Evolutionary conservation across 1,140 invertebrate species (phyloP).

Genomic region (Pararge aegeria): DNA sequence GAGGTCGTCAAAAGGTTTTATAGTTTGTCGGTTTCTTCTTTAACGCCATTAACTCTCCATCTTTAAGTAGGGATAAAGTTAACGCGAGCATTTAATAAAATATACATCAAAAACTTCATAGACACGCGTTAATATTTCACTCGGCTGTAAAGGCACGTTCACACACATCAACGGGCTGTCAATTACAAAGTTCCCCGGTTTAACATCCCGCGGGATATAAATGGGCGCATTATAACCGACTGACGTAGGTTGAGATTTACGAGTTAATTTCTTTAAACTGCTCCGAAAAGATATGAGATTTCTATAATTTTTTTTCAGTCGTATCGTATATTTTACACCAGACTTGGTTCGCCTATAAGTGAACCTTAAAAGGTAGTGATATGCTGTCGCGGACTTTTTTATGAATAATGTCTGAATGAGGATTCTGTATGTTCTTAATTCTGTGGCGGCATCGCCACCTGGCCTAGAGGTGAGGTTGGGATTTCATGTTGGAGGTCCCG

Average conservation of each 20-base stretch:
- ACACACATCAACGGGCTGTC: slow-evolving; percentile 39
- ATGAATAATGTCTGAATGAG: too few relatives aligned
- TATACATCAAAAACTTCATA: not conserved
- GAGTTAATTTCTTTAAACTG: not conserved
- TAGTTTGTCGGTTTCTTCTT: too few relatives aligned
- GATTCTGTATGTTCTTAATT: too few relatives aligned
- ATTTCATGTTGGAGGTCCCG: too few relatives aligned
- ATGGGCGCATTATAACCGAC: slow-evolving; percentile 21
- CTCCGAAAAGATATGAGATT: not conserved
- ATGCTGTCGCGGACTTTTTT: too few relatives aligned
- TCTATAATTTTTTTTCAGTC: not conserved
- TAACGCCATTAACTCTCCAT: too few relatives aligned
- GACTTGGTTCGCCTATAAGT: too few relatives aligned
- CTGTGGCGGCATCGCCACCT: too few relatives aligned
- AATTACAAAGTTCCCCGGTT: slow-evolving; percentile 43
- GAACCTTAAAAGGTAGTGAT: too few relatives aligned
- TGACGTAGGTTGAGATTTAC: slow-evolving; percentile 1
- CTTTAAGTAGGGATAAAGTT: not conserved
- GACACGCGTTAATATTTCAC: not conserved
- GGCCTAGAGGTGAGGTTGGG: too few relatives aligned
- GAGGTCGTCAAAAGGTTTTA: too few relatives aligned
- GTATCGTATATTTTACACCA: too few relatives aligned
- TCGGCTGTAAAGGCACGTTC: not conserved
- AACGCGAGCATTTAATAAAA: not conserved
- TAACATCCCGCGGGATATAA: slow-evolving; percentile 37